phyloP scores from a whole-genome alignment of 2,113 vertebrate species.

The Hippopotamus amphibius region DNA sequence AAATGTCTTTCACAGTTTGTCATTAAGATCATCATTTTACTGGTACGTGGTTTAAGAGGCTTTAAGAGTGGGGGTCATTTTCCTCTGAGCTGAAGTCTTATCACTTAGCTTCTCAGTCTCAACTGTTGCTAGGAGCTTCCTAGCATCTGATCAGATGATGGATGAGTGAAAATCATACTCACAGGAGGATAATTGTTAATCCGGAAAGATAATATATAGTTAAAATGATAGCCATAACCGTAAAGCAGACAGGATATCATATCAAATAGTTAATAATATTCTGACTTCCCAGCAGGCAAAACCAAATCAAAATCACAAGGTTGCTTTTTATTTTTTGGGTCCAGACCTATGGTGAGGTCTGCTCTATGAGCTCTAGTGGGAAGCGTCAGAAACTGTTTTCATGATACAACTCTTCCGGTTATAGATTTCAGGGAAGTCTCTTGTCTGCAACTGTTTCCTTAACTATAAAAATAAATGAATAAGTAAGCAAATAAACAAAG shows the following conservation, averaged over 20 bases:
- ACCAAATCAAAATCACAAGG: background rate
- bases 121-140: slow-evolving; percentile 42
- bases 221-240: slow-evolving; percentile 45
- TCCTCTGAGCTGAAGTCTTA: background rate
- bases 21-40: background rate
- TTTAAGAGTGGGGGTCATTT: background rate
- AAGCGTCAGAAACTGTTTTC: background rate
- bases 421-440: background rate
- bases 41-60: background rate
- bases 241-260: slow-evolving; percentile 37
- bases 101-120: background rate
- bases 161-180: slow-evolving; percentile 49
- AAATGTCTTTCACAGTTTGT: background rate
- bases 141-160: slow-evolving; percentile 42
- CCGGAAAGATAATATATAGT: slow-evolving; percentile 45
- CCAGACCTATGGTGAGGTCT: background rate
- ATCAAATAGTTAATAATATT: slow-evolving; percentile 53
- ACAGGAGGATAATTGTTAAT: slow-evolving; percentile 33
- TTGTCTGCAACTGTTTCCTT: background rate
- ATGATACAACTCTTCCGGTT: background rate
- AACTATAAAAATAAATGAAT: background rate
- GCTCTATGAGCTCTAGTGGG: background rate
- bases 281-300: slow-evolving; percentile 9
- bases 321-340: slow-evolving; percentile 21
- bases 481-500: background rate